phyloP scores from a whole-genome alignment of 2,888 invertebrate genomes.

The Drosophila paranaensis region DNA sequence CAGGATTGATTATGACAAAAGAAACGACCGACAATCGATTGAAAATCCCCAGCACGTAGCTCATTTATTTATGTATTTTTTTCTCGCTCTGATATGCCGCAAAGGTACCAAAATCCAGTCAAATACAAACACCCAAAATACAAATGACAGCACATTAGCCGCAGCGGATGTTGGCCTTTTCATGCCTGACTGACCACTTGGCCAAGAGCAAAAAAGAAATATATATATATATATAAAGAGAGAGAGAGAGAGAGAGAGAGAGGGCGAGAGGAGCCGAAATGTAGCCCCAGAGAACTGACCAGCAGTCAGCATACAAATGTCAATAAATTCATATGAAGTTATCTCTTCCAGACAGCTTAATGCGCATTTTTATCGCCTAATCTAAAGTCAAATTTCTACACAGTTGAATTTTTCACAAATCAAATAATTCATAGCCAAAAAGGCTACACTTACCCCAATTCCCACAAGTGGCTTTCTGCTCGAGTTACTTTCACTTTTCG shows the following conservation, averaged over 20 bases:
- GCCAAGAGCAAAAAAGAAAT: slow-evolving; percentile 23
- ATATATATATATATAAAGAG: neutral
- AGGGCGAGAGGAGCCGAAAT: slow-evolving; percentile 28
- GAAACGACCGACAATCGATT: slow-evolving; percentile 34
- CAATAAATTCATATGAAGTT: slow-evolving; percentile 78
- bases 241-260: neutral
- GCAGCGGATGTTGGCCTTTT: slow-evolving; percentile 78
- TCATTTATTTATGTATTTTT: slow-evolving; percentile 74
- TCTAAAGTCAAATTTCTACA: slow-evolving; percentile 59
- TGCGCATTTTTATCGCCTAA: slow-evolving; percentile 73
- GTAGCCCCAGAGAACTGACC: slow-evolving; percentile 41
- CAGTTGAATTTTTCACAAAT: slow-evolving; percentile 35
- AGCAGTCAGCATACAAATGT: slow-evolving; percentile 55
- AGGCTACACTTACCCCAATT: slow-evolving; percentile 59
- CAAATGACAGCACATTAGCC: slow-evolving; percentile 76
- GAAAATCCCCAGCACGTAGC: slow-evolving; percentile 66
- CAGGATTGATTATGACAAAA: slow-evolving; percentile 61
- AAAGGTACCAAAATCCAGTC: slow-evolving; percentile 61
- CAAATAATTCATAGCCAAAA: slow-evolving; percentile 33
- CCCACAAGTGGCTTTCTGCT: slow-evolving; percentile 27
- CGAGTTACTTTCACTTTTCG: neutral
- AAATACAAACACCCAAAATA: slow-evolving; percentile 26
- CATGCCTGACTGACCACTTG: slow-evolving; percentile 60
- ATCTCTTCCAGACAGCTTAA: slow-evolving; percentile 78
- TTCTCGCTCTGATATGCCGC: slow-evolving; percentile 11